Conservation (phyloP, 2,888 invertebrate species). For the Agrochola macilenta region DNA sequence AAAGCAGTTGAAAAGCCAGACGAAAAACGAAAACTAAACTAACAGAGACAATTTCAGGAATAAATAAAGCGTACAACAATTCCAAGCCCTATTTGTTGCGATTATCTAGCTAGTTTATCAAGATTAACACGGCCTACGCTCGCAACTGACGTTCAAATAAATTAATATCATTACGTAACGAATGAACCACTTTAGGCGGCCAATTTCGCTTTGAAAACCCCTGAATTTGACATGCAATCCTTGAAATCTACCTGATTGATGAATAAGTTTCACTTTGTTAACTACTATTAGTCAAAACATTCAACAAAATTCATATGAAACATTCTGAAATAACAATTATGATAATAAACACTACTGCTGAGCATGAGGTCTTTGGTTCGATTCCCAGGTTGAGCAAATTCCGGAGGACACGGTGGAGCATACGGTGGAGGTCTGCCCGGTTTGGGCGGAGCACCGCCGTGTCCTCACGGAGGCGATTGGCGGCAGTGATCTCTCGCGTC, state of each 20-base stretch:
- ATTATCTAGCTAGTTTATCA: conserved; percentile 84
- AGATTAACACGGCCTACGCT: conserved; percentile 77
- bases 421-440: too few relatives aligned
- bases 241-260: conserved; percentile 14
- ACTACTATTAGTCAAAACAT: not conserved
- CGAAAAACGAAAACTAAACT: conserved; percentile 17
- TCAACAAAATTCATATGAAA: not conserved
- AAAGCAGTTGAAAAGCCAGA: not conserved
- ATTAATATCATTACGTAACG: conserved; percentile 70
- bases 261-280: not conserved
- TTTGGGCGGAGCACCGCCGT: too few relatives aligned
- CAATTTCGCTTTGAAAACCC: conserved; percentile 54
- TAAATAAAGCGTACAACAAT: conserved; percentile 71
- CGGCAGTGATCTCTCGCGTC: too few relatives aligned
- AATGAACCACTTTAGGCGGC: conserved; percentile 61
- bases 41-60: conserved; percentile 41
- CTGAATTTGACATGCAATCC: conserved; percentile 56
- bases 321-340: not conserved
- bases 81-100: conserved; percentile 78
- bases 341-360: not conserved
- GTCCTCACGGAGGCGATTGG: too few relatives aligned
- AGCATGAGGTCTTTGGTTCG: not conserved
- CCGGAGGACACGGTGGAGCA: too few relatives aligned
- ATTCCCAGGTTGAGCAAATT: not conserved
- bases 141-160: conserved; percentile 71